Conservation (phyloP, 2,113 vertebrate genomes). For the Ciconia stormi region DNA sequence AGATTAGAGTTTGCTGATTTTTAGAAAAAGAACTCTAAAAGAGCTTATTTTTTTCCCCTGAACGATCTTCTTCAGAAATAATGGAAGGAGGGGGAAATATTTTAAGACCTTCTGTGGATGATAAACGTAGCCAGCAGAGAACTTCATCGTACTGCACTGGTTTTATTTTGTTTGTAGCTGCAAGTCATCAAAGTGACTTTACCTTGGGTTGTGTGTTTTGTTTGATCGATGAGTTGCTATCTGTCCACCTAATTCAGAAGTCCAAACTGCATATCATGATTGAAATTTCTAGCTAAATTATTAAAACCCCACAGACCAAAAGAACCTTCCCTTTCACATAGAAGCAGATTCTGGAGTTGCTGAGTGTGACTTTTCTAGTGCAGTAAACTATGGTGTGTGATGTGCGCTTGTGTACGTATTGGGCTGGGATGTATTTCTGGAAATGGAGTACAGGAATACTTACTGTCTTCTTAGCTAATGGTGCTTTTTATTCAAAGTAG, state of each 20-base stretch:
- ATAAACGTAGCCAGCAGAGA: constrained; percentile 10
- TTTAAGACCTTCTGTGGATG: not conserved
- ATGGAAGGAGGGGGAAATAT: not conserved
- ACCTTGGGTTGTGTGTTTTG: constrained; percentile 1
- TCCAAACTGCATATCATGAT: not conserved
- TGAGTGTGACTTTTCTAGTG: not conserved
- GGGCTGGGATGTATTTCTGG: not conserved
- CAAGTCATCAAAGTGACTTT: constrained; percentile 29
- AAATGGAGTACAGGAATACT: not conserved
- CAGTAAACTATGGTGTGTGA: not conserved
- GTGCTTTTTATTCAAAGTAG: not conserved
- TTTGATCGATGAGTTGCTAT: not conserved
- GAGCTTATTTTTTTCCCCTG: not conserved
- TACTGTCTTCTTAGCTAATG: not conserved
- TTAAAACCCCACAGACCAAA: not conserved
- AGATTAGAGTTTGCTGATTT: not conserved
- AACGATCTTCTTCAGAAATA: not conserved
- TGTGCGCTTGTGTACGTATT: not conserved
- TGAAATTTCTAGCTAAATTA: not conserved
- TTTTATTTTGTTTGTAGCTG: constrained; percentile 25
- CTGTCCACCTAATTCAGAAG: not conserved
- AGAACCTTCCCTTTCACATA: not conserved
- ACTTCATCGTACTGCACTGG: not conserved
- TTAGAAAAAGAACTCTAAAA: constrained; percentile 5
- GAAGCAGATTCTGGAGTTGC: not conserved